Evolutionary conservation across 2,797 vertebrate species (phyloP).

Genomic region (Bryconaethiops microstoma): DNA sequence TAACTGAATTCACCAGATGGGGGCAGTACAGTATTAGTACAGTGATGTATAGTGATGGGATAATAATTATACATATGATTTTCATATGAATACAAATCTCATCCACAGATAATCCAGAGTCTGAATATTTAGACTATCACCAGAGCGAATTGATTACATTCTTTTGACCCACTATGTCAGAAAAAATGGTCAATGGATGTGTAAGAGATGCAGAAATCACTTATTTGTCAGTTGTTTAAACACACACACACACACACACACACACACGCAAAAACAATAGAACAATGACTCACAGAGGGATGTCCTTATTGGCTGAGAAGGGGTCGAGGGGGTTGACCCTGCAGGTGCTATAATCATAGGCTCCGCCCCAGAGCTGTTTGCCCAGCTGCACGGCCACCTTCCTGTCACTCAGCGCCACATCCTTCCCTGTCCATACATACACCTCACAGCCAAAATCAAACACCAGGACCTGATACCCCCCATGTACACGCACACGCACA

Average conservation of each 20-base stretch:
- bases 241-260: too few relatives aligned
- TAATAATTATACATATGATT: background rate
- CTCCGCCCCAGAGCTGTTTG: conserved; percentile 78
- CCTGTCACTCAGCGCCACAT: conserved; percentile 78
- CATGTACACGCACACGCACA: too few relatives aligned
- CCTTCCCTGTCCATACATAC: conserved; percentile 84
- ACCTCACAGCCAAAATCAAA: conserved; percentile 84
- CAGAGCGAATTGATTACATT: background rate
- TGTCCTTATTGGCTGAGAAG: conserved; percentile 67
- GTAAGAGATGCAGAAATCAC: conserved; percentile 5
- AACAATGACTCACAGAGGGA: conserved; percentile 72
- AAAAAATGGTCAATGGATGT: background rate
- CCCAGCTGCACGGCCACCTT: conserved; percentile 82
- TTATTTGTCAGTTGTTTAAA: background rate
- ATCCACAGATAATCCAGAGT: background rate
- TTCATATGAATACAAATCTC: background rate
- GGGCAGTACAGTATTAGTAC: conserved; percentile 54
- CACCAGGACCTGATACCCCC: conserved; percentile 74
- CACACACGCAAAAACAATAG: background rate
- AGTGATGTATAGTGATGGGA: background rate
- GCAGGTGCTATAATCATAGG: conserved; percentile 80
- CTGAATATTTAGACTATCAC: background rate
- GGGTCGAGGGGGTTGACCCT: conserved; percentile 79
- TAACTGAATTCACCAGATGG: conserved; percentile 59
- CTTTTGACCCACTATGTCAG: background rate